Evolutionary conservation across 2,888 invertebrate genomes (phyloP), one percentile per base, ranked within the genome.

Genomic region (Drosophila conformis): DNA sequence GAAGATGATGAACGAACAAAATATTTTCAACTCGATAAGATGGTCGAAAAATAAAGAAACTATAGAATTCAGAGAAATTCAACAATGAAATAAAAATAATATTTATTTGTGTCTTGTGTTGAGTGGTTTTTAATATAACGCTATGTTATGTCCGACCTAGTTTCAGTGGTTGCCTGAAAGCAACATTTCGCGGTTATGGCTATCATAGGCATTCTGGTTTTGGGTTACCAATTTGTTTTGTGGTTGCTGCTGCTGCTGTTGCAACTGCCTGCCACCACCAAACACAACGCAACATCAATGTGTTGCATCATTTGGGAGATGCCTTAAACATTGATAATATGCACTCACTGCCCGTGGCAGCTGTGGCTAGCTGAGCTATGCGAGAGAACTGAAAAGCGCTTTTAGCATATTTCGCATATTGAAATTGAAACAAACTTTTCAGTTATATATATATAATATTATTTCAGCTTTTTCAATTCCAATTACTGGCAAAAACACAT

Each of bases 261-360:
- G 51, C 49, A 13, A 27, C 31, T 61, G 72, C 25, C 40, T 8
- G 29, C 31, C 46, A 31, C 27, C 48, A 57, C 21, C 53, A n/a
- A 53, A 25, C 36, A 51, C 10, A 33, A 33, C 33, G 10, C 69
- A 65, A 60, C 58, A 66, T 54, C 66, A 69, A 60, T 77, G 69
- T 27, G 42, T 27, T 73, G 38, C 64, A 60, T 58, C 56, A 38
- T 62, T 46, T 46, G 46, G 1, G 25, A 51, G 27, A 18, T 49
- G 77, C 31, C 56, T 56, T 5, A 53, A 54, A 65, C 49, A 66
- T 54, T 53, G 31, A 35, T 69, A 54, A 13, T 27, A 53, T 53
- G 27, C 51, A 38, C 11, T 49, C n/a, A n/a, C 6, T 25, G 56
- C 6, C 25, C 13, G 13, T 36, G 58, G 31, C 48, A 36, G 33